These are phyloP conservation scores for Syngnathus floridae DNA, from an alignment of 2,113 vertebrate species.

Conservation along the genomic window DNA sequence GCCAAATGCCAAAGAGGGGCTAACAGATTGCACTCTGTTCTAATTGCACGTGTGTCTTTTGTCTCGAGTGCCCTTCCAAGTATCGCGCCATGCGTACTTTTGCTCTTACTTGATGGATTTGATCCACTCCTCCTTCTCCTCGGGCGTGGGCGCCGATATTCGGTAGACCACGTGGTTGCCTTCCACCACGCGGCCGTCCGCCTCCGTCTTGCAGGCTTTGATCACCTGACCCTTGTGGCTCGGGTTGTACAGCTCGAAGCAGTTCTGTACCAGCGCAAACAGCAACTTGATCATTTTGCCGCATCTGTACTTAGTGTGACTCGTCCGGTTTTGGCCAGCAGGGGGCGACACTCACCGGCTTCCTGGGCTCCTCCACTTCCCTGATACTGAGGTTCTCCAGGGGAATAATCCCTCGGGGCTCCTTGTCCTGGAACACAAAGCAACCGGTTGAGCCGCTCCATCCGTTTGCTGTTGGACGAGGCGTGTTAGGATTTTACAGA, in stretches of 20 bases:
- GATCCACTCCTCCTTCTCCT: conserved; percentile 98
- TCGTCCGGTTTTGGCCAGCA: background rate
- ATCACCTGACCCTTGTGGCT: conserved; percentile 98
- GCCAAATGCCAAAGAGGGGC: too few relatives aligned
- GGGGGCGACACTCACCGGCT: conserved; percentile 77
- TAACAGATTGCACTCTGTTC: too few relatives aligned
- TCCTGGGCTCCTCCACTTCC: conserved; percentile 95
- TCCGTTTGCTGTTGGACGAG: too few relatives aligned
- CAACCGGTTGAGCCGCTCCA: conserved; percentile 1
- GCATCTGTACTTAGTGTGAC: too few relatives aligned
- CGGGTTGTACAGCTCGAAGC: conserved; percentile 95
- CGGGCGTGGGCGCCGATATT: conserved; percentile 93
- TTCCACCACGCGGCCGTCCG: conserved; percentile 93
- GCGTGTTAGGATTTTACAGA: too few relatives aligned
- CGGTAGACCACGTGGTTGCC: conserved; percentile 97
- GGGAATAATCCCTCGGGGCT: conserved; percentile 94
- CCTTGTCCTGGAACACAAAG: conserved; percentile 81
- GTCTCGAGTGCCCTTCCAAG: background rate
- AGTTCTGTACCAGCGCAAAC: conserved; percentile 75
- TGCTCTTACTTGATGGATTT: conserved; percentile 93
- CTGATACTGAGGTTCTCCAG: conserved; percentile 96
- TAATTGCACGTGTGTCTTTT: background rate
- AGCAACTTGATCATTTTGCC: background rate
- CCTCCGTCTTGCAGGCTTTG: conserved; percentile 97
- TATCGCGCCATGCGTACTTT: background rate